Conservation (phyloP, 2,113 vertebrate genomes). For the Camelus bactrianus region DNA sequence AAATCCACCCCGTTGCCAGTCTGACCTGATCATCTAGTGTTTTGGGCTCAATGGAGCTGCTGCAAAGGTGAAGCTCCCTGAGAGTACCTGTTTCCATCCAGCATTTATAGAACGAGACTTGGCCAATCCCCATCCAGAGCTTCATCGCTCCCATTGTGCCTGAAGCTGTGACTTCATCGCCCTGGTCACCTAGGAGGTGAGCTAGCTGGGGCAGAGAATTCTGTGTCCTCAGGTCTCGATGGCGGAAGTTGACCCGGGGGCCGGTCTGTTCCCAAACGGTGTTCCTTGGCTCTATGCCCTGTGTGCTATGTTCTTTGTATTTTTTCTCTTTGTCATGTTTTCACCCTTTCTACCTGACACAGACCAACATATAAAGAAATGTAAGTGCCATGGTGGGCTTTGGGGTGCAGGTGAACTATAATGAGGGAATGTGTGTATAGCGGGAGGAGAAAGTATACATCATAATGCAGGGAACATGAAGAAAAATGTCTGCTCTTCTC, state of each 20-base stretch:
- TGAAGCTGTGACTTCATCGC: slow-evolving; percentile 67
- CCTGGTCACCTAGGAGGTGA: slow-evolving; percentile 19
- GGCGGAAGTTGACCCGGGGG: not conserved
- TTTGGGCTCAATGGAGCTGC: not conserved
- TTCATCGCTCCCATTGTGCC: slow-evolving; percentile 13
- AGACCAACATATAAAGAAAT: slow-evolving; percentile 62
- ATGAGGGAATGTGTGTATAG: not conserved
- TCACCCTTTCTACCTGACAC: slow-evolving; percentile 60
- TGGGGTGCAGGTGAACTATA: not conserved
- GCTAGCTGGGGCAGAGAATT: not conserved
- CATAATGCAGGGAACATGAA: not conserved
- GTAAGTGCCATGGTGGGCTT: slow-evolving; percentile 44
- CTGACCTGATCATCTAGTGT: not conserved
- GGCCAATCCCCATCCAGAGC: slow-evolving; percentile 7
- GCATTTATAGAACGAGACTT: not conserved
- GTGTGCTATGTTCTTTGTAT: slow-evolving; percentile 59
- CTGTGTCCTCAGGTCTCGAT: not conserved
- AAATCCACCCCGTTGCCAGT: not conserved
- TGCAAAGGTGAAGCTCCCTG: not conserved
- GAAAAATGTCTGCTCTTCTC: not conserved
- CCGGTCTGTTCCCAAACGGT: not conserved
- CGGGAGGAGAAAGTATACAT: not conserved
- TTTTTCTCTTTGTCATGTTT: slow-evolving; percentile 62
- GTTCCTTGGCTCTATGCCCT: slow-evolving; percentile 51
- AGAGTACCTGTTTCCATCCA: not conserved